Conservation (phyloP, 2,888 invertebrate species). For the Cataglyphis altisquamis region DNA sequence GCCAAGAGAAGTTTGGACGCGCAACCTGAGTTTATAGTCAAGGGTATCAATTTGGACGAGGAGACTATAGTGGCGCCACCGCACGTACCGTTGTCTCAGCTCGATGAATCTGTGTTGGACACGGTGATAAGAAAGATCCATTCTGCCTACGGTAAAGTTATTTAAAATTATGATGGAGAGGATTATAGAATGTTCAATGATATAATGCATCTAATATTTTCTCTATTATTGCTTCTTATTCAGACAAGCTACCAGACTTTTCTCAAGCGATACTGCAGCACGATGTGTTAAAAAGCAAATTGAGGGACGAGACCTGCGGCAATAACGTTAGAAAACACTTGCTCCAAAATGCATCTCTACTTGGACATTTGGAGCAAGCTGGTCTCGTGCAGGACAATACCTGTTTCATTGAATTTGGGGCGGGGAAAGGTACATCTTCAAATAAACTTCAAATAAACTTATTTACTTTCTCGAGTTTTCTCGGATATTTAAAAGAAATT, state of each 20-base stretch:
- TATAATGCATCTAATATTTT: background rate
- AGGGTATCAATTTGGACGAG: constrained; percentile 87
- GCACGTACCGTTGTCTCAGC: constrained; percentile 77
- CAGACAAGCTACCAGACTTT: constrained; percentile 83
- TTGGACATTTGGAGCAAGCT: constrained; percentile 90
- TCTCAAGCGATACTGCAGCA: constrained; percentile 85
- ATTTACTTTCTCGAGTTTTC: background rate
- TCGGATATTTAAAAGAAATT: background rate
- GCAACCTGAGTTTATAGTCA: constrained; percentile 87
- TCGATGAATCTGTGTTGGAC: constrained; percentile 75
- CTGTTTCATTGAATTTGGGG: constrained; percentile 95
- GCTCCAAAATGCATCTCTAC: constrained; percentile 92
- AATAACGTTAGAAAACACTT: constrained; percentile 91
- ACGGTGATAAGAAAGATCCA: constrained; percentile 80
- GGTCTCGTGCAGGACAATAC: constrained; percentile 89
- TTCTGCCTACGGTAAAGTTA: constrained; percentile 78
- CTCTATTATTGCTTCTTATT: constrained; percentile 3
- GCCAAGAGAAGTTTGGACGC: constrained; percentile 87
- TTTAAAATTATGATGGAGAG: background rate
- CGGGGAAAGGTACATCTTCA: constrained; percentile 92
- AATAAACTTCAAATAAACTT: background rate
- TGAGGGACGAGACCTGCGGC: constrained; percentile 88
- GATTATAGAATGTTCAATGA: background rate
- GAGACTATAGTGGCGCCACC: constrained; percentile 56
- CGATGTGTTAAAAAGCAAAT: constrained; percentile 86